Conservation (phyloP, 2,113 vertebrate species). For the Otocyon megalotis region DNA sequence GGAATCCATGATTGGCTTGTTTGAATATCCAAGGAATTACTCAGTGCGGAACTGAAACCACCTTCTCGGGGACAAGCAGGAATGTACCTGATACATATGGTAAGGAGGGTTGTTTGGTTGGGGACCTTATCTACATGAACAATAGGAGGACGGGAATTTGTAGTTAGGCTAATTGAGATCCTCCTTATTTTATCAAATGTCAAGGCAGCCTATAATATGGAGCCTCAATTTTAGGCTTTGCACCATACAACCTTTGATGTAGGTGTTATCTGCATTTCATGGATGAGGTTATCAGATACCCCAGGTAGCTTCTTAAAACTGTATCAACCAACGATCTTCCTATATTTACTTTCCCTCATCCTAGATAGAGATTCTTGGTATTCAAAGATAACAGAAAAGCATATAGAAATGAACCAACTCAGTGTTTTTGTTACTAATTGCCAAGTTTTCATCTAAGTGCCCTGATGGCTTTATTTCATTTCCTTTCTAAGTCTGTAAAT, state of each 20-base stretch:
- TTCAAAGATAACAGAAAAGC: not conserved
- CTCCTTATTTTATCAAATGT: not conserved
- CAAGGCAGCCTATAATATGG: not conserved
- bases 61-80: not conserved
- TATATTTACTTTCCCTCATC: not conserved
- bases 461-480: conserved; percentile 18
- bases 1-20: conserved; percentile 16
- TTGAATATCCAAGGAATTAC: not conserved
- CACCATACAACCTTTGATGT: not conserved
- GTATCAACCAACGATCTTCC: not conserved
- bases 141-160: not conserved
- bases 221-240: not conserved
- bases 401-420: not conserved
- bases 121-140: not conserved
- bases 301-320: not conserved
- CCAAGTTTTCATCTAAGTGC: conserved; percentile 12
- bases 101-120: not conserved
- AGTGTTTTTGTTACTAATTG: not conserved
- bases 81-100: not conserved
- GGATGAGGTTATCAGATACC: not conserved
- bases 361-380: not conserved
- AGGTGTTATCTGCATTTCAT: not conserved
- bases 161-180: not conserved
- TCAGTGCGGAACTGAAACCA: not conserved
- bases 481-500: not conserved